Base-by-base conservation (phyloP, 2,888 invertebrate species). In the Embidobia sp. region DNA sequence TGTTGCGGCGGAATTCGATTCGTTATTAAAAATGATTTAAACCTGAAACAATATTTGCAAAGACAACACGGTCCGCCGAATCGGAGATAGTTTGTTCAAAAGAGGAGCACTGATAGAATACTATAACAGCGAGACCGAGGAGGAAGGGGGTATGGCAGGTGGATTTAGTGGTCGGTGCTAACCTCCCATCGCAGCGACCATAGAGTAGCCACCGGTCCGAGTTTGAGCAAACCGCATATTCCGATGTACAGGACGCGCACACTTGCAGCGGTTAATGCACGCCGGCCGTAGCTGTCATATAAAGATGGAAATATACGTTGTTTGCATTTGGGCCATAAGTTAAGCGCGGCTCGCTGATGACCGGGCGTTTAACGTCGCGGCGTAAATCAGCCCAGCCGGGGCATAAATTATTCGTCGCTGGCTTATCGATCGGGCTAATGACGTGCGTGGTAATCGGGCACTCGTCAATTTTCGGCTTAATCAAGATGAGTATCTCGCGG, bases 101-200 rank as follows among this genome's bases (percentile, higher is more conserved):
- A 64, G 78, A 79, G 81, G 46, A 42, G 18, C 31, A 53, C 51
- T 53, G 51, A 64, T 53, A 33, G 64, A 51, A 64, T 31, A 33
- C 35, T 44, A 53, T 31, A 59, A 72, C 40, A 16, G 75, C 49
- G 59, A 42, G 75, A 67, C 70, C 63, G 79, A 67, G 74, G 79
- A 82, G 84, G 83, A 79, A 81, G 84, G 86, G 83, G 85, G 83
- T 83, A 87, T 53, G 53, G 87, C 87, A 86, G 88, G 87, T 86
- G 88, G 85, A 86, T 85, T 89, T 87, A 88, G 88, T 83, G 89
- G 88, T 88, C 83, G 83, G 82, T 83, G 83, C 84, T 80, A 82
- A 81, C 84, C 84, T 85, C 83, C 85, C 85, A 86, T 85, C 85
- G 85, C 84, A 82, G 83, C 85, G 81, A 84, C 86, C 87, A 84